These are phyloP conservation scores for Drosophila borborema DNA, from an alignment of 2,888 invertebrate genomes.

Conservation along the genomic window DNA sequence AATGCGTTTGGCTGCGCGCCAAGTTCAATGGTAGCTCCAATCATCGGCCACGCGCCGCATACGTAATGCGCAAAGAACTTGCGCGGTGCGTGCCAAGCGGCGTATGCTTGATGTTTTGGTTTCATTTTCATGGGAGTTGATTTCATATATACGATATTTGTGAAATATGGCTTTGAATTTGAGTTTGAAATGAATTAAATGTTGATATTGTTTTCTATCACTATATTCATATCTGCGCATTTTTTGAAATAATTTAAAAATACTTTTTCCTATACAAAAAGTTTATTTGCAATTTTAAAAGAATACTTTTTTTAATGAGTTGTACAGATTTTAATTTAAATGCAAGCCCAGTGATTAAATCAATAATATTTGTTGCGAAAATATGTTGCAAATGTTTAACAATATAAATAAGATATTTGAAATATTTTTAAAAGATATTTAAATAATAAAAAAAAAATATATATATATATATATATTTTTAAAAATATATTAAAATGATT, in stretches of 20 bases:
- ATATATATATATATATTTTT: neutral
- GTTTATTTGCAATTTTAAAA: too few species aligned
- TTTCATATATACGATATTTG: neutral
- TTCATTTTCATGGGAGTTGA: neutral
- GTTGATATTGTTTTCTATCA: too few species aligned
- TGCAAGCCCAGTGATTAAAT: too few species aligned
- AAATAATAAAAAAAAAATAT: neutral
- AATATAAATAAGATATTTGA: too few species aligned
- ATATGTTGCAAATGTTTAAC: too few species aligned
- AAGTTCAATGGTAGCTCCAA: slow-evolving; percentile 64
- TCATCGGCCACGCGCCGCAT: slow-evolving; percentile 53
- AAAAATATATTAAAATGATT: neutral
- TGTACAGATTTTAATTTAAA: too few species aligned
- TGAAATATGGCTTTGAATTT: neutral
- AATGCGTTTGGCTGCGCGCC: slow-evolving; percentile 54
- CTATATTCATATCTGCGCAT: too few species aligned
- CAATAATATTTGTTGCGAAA: too few species aligned
- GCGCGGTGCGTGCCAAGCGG: slow-evolving; percentile 6
- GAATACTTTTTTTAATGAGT: too few species aligned
- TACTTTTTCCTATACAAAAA: too few species aligned
- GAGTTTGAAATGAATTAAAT: too few species aligned
- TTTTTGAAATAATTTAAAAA: too few species aligned
- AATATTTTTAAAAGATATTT: neutral
- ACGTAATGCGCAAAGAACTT: slow-evolving; percentile 56
- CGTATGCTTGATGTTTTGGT: slow-evolving; percentile 16